phyloP scores from a whole-genome alignment of 2,888 invertebrate species.

The Melitaea athalia region DNA sequence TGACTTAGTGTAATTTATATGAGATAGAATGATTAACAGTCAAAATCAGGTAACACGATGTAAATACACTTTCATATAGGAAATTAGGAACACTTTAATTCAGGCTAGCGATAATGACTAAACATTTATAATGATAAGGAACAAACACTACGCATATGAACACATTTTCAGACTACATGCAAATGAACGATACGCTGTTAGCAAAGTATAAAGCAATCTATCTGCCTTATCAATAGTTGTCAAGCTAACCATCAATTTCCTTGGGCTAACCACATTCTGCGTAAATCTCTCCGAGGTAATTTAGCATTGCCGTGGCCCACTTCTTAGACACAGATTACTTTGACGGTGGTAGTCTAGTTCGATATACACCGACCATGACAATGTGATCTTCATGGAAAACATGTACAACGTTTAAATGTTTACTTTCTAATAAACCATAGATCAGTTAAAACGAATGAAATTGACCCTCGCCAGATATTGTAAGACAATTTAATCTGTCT shows the following conservation, averaged over 20 bases:
- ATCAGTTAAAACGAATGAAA: conserved; percentile 51
- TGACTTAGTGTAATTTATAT: no score
- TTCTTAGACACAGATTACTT: conserved; percentile 36
- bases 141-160: not conserved
- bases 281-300: conserved; percentile 37
- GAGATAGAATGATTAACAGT: no score
- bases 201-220: conserved; percentile 22
- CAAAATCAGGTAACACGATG: no score
- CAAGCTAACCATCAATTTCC: conserved; percentile 36
- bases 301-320: conserved; percentile 37
- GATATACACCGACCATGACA: conserved; percentile 43
- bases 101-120: no score
- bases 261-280: conserved; percentile 36
- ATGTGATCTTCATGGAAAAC: conserved; percentile 47
- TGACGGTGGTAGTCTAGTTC: conserved; percentile 38
- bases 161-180: not conserved
- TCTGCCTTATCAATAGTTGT: conserved; percentile 31
- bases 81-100: no score
- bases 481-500: conserved; percentile 53
- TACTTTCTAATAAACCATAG: conserved; percentile 59
- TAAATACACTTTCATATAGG: no score
- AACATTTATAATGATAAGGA: not conserved
- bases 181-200: conserved; percentile 7
- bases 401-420: conserved; percentile 47
- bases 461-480: conserved; percentile 50